These are phyloP conservation scores for Cryptotis parvus DNA, from an alignment of 2,113 vertebrate species.

Conservation along the genomic window DNA sequence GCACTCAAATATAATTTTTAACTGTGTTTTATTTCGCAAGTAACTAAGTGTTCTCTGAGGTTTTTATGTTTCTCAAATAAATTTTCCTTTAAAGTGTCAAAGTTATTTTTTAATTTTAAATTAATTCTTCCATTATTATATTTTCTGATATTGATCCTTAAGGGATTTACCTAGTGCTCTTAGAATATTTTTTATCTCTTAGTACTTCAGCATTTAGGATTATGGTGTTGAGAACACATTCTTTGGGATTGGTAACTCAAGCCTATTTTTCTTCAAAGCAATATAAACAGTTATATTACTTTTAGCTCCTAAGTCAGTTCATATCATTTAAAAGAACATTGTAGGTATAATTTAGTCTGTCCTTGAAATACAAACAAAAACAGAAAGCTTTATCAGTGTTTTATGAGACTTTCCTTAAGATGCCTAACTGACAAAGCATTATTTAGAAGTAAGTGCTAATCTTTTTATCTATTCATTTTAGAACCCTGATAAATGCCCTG, in stretches of 20 bases:
- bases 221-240: neutral
- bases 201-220: neutral
- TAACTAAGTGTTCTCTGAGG: no score
- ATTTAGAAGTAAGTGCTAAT: neutral
- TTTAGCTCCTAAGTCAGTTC: neutral
- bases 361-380: neutral
- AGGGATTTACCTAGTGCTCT: neutral
- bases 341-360: neutral
- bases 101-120: no score
- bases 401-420: neutral
- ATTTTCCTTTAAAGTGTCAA: no score
- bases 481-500: neutral
- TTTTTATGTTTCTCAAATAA: no score
- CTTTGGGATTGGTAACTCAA: neutral
- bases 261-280: neutral
- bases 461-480: neutral
- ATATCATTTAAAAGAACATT: neutral
- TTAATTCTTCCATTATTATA: neutral
- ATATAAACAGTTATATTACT: neutral
- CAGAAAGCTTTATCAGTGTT: no score
- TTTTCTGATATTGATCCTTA: neutral
- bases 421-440: neutral
- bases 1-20: no score
- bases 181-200: neutral
- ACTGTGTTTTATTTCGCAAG: no score